These are phyloP conservation scores for Polyommatus iphigenia DNA, from an alignment of 2,888 invertebrate genomes.

Conservation along the genomic window DNA sequence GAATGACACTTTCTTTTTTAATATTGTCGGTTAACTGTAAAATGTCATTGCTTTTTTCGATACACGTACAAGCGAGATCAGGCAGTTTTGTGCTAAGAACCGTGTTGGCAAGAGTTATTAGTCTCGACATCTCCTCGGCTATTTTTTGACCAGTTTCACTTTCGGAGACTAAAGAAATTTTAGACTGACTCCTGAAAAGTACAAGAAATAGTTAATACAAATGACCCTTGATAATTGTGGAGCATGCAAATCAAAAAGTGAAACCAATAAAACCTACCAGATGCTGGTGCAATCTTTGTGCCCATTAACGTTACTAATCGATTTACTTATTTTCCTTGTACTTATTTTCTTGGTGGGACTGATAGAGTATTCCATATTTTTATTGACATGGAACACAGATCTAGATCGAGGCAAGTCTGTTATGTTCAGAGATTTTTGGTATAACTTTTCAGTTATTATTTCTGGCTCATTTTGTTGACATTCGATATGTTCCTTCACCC, in stretches of 20 bases:
- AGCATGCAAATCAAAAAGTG: constrained; percentile 20
- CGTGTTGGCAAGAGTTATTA: constrained; percentile 75
- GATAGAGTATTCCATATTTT: constrained; percentile 57
- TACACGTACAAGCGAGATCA: constrained; percentile 63
- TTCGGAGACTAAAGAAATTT: constrained; percentile 60
- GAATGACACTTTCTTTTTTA: constrained; percentile 45
- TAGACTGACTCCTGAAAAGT: constrained; percentile 64
- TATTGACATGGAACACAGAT: constrained; percentile 69
- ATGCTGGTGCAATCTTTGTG: constrained; percentile 57
- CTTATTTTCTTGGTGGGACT: constrained; percentile 59
- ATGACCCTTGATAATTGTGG: neutral
- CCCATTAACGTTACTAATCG: constrained; percentile 70
- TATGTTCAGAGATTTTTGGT: constrained; percentile 52
- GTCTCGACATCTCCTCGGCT: constrained; percentile 68
- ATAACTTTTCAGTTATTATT: constrained; percentile 45
- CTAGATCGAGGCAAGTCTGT: constrained; percentile 66
- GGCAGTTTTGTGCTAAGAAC: constrained; percentile 71
- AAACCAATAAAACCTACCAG: constrained; percentile 54
- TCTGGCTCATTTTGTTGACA: constrained; percentile 54
- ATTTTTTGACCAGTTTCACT: constrained; percentile 61
- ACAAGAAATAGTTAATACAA: constrained; percentile 20
- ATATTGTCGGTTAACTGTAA: constrained; percentile 37
- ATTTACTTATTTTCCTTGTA: constrained; percentile 70
- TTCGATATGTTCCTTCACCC: constrained; percentile 84
- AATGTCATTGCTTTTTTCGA: constrained; percentile 42